These are phyloP conservation scores for Lerema accius DNA, from an alignment of 1,140 invertebrate species.

Conservation along the genomic window DNA sequence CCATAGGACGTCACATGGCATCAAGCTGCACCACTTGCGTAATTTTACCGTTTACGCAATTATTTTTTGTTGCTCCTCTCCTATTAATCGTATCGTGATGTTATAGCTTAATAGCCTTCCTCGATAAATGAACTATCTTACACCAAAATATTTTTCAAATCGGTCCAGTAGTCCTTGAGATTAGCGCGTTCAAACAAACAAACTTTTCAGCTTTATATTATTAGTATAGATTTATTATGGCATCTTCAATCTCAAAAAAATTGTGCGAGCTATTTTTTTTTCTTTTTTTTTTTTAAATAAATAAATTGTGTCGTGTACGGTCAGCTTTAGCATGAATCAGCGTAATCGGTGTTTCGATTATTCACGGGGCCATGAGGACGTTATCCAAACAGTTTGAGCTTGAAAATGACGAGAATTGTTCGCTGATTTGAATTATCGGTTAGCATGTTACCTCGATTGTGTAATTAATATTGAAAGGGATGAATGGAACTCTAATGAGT, in stretches of 20 bases:
- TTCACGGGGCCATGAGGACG: slow-evolving; percentile 26
- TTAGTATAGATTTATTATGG: too few species aligned
- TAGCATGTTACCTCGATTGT: slow-evolving; percentile 25
- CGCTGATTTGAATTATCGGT: slow-evolving; percentile 29
- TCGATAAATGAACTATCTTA: too few species aligned
- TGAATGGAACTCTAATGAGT: slow-evolving; percentile 23
- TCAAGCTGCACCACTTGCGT: too few species aligned
- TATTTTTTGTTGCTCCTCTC: too few species aligned
- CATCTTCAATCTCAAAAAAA: not conserved
- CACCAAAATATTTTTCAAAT: too few species aligned
- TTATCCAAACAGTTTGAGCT: slow-evolving; percentile 31
- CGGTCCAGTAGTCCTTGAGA: too few species aligned
- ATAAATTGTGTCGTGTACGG: not conserved
- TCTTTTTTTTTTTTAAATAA: not conserved
- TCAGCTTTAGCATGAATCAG: slow-evolving; percentile 1
- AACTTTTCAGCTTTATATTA: too few species aligned
- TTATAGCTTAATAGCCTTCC: too few species aligned
- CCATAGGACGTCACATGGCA: too few species aligned
- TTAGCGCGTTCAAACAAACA: too few species aligned
- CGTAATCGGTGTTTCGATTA: slow-evolving; percentile 31
- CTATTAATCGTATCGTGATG: too few species aligned
- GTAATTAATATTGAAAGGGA: slow-evolving; percentile 32
- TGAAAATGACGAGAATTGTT: slow-evolving; percentile 34
- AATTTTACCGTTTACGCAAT: too few species aligned
- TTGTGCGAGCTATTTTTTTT: not conserved